Conservation (phyloP, 2,113 vertebrate species). For the Nasalis larvatus region DNA sequence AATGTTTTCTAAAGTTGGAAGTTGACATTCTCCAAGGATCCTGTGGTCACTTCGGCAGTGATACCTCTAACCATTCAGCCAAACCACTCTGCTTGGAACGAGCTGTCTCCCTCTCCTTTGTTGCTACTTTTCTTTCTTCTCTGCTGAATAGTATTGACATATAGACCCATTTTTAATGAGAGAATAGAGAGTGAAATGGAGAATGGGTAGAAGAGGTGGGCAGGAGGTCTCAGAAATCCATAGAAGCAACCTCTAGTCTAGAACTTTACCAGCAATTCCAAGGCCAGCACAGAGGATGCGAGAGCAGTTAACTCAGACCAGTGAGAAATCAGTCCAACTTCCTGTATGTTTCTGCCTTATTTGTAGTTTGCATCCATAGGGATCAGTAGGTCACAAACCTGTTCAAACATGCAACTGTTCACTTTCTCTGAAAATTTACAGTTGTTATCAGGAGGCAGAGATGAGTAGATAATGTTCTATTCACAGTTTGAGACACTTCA, state of each 20-base stretch:
- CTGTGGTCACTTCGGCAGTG: rapidly evolving
- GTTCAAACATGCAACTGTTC: background rate
- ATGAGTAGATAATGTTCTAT: background rate
- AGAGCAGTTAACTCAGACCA: background rate
- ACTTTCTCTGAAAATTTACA: background rate
- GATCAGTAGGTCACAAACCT: background rate
- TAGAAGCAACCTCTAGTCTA: background rate
- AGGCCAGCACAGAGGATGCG: background rate
- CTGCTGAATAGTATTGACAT: background rate
- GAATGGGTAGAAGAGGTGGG: rapidly evolving
- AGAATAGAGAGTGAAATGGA: background rate
- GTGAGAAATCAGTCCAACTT: rapidly evolving
- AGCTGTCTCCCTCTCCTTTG: background rate
- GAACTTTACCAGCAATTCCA: background rate
- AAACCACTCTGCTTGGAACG: background rate
- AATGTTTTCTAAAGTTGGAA: background rate
- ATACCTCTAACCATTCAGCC: background rate
- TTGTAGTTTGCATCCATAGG: background rate
- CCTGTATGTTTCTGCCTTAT: background rate
- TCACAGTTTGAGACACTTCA: background rate
- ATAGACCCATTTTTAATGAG: background rate
- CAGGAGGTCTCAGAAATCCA: background rate
- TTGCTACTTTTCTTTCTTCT: background rate
- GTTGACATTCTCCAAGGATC: background rate
- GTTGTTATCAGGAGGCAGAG: background rate